Evolutionary conservation across 1,140 invertebrate genomes (phyloP), one percentile per base, ranked within the genome.

Genomic region (Galendromus occidentalis): DNA sequence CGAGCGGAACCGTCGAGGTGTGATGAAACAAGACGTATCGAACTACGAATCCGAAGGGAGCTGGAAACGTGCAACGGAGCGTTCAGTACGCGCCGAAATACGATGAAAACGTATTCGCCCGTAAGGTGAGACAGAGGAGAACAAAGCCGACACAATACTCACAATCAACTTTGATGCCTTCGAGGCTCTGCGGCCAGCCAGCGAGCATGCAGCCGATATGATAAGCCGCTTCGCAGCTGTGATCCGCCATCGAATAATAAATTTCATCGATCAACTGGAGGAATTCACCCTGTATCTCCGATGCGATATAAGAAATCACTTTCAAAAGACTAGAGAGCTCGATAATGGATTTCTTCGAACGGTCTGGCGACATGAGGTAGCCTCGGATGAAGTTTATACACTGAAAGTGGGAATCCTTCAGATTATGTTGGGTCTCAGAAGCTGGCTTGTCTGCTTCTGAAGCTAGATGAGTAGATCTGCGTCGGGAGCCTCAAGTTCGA

Each of bases 11-110:
- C 1, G 22, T 25, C 33, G 51, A 59, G 4, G 51, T 25, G 22
- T 59, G 51, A 59, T 59, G 51, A 25, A 29, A 59, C 51, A 59
- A 33, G 1, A 59, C 51, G 51, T 59, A 59, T 14, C 51, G 51
- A 25, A 59, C 25, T n/a, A 59, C 22, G 33, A 59, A 59, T 17
- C 51, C 51, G 14, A 59, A 14, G 17, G 51, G 51, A 25, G 51
- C 51, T 59, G 33, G 14, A 59, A 25, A 17, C 45, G 45, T 47
- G 18, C 45, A 20, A 47, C 17, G 45, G 25, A 22, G 18, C 28
- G 45, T 28, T 22, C 28, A 22, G 25, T 47, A 6, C 28, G 45
- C 28, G 14, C 14, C 4, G 17, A 22, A 22, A 5, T 17, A 28
- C 45, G 51, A 29, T 17, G 14, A 59, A 29, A 59, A 14, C 1